Conservation (phyloP, 2,797 vertebrate genomes). For the Hylomyscus alleni region DNA sequence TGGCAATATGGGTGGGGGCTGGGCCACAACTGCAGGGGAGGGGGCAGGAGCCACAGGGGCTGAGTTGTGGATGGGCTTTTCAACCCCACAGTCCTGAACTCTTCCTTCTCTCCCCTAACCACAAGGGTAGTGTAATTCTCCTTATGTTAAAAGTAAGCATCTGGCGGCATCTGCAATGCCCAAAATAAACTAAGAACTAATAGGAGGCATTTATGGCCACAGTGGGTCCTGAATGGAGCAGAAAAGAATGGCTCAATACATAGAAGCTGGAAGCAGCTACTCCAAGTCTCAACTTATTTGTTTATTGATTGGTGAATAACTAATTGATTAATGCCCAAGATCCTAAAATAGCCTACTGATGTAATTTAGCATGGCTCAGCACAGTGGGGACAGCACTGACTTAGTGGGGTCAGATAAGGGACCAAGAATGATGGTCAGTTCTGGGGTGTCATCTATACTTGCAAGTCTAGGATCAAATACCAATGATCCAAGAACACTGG, state of each 20-base stretch:
- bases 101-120: slow-evolving; percentile 45
- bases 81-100: slow-evolving; percentile 17
- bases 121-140: slow-evolving; percentile 58
- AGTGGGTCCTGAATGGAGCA: slow-evolving; percentile 46
- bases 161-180: slow-evolving; percentile 61
- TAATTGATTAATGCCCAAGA: neutral
- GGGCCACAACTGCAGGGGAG: slow-evolving; percentile 75
- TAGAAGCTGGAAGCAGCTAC: slow-evolving; percentile 53
- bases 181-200: slow-evolving; percentile 74
- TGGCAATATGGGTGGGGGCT: slow-evolving; percentile 57
- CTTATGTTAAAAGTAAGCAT: slow-evolving; percentile 77
- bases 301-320: slow-evolving; percentile 58
- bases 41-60: slow-evolving; percentile 42
- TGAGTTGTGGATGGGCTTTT: slow-evolving; percentile 64
- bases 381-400: neutral
- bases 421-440: neutral
- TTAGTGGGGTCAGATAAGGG: neutral
- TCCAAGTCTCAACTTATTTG: slow-evolving; percentile 36
- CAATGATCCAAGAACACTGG: neutral
- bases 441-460: neutral
- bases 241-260: neutral
- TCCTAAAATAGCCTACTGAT: neutral
- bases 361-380: neutral
- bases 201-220: slow-evolving; percentile 73
- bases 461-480: neutral